Evolutionary conservation across 2,888 invertebrate genomes (phyloP).

Genomic region (Drosophila diplacantha): DNA sequence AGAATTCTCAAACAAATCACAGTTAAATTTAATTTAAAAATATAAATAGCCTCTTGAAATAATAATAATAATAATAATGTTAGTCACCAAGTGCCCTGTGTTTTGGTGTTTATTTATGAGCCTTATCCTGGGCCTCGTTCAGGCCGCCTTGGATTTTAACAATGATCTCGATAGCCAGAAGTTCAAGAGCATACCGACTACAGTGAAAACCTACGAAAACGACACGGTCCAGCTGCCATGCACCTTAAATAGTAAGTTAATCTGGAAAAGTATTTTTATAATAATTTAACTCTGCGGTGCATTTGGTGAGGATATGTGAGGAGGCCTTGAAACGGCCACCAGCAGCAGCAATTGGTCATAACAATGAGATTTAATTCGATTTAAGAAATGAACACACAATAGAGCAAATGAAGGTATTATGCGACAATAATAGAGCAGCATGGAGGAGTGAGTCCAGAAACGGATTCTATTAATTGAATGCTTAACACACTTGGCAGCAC

Average conservation of each 20-base stretch:
- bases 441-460: slow-evolving; percentile 32
- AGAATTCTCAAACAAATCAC: slow-evolving; percentile 27
- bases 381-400: slow-evolving; percentile 58
- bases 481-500: slow-evolving; percentile 25
- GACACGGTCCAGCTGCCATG: slow-evolving; percentile 88
- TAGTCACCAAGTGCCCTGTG: slow-evolving; percentile 14
- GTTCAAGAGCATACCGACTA: slow-evolving; percentile 85
- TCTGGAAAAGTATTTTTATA: not conserved
- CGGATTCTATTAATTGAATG: slow-evolving; percentile 56
- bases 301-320: not conserved
- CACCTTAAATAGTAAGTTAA: slow-evolving; percentile 83
- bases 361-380: slow-evolving; percentile 59
- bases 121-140: slow-evolving; percentile 11
- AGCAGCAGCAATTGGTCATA: slow-evolving; percentile 46
- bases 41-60: not conserved
- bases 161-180: slow-evolving; percentile 76
- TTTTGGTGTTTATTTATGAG: slow-evolving; percentile 21
- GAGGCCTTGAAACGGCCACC: slow-evolving; percentile 28
- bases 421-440: slow-evolving; percentile 39
- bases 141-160: slow-evolving; percentile 62
- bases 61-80: slow-evolving; percentile 34
- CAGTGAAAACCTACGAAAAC: slow-evolving; percentile 86
- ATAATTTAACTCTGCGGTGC: not conserved
- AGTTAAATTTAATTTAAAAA: slow-evolving; percentile 52
- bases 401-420: slow-evolving; percentile 50